Conservation (phyloP, 1,140 invertebrate genomes). For the Onthophagus taurus region DNA sequence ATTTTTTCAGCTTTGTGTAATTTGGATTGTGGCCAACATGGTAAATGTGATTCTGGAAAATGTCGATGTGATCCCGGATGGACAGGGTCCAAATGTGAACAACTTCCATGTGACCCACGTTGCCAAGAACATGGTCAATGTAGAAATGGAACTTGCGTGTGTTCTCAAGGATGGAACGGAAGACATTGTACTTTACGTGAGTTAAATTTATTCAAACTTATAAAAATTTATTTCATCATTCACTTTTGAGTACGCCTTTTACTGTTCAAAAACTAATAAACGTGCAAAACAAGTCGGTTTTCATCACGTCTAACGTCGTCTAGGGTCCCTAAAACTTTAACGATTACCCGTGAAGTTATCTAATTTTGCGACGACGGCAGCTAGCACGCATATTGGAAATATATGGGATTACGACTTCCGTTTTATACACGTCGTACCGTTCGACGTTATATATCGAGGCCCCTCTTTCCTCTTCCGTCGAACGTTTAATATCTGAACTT, state of each 20-base stretch:
- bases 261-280: no score
- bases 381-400: slow-evolving; percentile 7
- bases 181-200: slow-evolving; percentile 91
- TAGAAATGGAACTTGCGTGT: slow-evolving; percentile 93
- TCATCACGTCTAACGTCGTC: no score
- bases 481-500: no score
- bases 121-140: slow-evolving; percentile 94
- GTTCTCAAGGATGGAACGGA: slow-evolving; percentile 95
- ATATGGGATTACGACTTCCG: slow-evolving; percentile 12
- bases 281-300: no score
- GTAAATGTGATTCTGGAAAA: slow-evolving; percentile 77
- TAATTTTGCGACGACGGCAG: slow-evolving; percentile 18
- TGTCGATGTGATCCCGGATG: slow-evolving; percentile 87
- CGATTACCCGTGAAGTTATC: slow-evolving; percentile 16
- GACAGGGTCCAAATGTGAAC: slow-evolving; percentile 85
- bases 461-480: no score
- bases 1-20: slow-evolving; percentile 68
- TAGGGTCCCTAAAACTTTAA: no score
- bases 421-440: no score
- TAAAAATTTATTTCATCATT: no score
- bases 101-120: slow-evolving; percentile 78
- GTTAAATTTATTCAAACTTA: no score
- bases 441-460: no score
- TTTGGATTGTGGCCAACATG: slow-evolving; percentile 83
- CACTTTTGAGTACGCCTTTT: no score